Conservation (phyloP, 64 coral and sea anemone species). For the Cladopsammia gracilis region DNA sequence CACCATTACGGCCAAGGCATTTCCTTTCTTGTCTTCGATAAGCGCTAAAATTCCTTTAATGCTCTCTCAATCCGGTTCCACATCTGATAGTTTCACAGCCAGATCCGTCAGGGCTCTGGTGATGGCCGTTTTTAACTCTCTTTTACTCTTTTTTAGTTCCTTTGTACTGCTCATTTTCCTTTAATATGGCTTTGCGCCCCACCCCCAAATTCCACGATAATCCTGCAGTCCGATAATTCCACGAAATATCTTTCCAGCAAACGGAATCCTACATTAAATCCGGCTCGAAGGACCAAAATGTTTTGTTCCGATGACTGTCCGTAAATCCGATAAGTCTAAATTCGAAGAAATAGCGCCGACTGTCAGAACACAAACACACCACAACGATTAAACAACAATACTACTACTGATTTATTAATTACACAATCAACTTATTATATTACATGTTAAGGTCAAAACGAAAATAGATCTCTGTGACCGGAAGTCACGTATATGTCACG, state of each 20-base stretch:
- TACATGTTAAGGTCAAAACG: no score
- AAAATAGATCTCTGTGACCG: no score
- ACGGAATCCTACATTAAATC: no score
- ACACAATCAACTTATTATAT: no score
- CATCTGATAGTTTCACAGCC: background rate
- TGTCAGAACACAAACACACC: no score
- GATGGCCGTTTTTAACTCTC: background rate
- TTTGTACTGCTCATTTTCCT: background rate
- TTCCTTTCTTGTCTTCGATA: background rate
- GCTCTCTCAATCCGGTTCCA: background rate
- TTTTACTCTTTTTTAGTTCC: background rate
- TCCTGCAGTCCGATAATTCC: background rate
- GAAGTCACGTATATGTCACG: no score
- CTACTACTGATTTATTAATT: no score
- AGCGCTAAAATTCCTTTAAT: background rate
- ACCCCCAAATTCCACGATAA: background rate
- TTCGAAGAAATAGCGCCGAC: background rate
- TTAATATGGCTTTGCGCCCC: background rate
- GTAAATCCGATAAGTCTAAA: background rate
- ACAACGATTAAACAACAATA: no score
- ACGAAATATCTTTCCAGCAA: no score
- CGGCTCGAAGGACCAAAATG: no score
- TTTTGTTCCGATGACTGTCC: no score
- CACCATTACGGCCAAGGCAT: background rate
- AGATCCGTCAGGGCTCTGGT: background rate